Percentiles rank a stretch among this genome's conserved stretches.
Evolutionary conservation across 2,797 vertebrate genomes (phyloP).

Genomic region (Pseudotriccus pelzelni): DNA sequence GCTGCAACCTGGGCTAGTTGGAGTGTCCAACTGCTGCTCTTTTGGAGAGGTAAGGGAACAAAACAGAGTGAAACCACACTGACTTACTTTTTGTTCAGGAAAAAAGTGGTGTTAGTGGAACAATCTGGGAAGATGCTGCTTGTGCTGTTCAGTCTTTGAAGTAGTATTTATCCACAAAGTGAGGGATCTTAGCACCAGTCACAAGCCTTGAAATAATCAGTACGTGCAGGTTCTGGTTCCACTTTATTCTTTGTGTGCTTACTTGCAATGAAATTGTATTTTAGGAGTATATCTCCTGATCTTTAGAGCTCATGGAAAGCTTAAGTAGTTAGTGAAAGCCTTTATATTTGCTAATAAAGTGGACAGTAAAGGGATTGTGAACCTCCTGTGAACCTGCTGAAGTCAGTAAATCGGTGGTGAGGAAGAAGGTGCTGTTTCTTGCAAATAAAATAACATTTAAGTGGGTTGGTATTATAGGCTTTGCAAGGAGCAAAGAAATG

Average conservation of each 20-base stretch:
- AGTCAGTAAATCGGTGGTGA: neutral
- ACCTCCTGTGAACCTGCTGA: neutral
- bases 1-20: neutral
- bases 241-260: neutral
- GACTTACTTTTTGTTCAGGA: neutral
- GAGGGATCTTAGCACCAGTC: neutral
- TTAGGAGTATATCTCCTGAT: neutral
- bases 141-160: neutral
- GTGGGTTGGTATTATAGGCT: neutral
- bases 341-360: neutral
- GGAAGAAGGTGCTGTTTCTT: neutral
- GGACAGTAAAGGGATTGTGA: neutral
- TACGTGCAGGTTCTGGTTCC: neutral
- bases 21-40: fast-evolving
- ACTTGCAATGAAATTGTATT: neutral
- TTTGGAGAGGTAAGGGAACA: neutral
- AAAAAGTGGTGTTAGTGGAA: neutral
- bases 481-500: neutral
- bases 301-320: neutral
- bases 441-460: neutral
- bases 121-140: neutral
- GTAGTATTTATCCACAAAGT: neutral
- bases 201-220: neutral
- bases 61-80: neutral
- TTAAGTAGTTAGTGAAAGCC: neutral